These are phyloP conservation scores for Phyllotreta cruciferae DNA, from an alignment of 2,888 invertebrate genomes.

Conservation along the genomic window DNA sequence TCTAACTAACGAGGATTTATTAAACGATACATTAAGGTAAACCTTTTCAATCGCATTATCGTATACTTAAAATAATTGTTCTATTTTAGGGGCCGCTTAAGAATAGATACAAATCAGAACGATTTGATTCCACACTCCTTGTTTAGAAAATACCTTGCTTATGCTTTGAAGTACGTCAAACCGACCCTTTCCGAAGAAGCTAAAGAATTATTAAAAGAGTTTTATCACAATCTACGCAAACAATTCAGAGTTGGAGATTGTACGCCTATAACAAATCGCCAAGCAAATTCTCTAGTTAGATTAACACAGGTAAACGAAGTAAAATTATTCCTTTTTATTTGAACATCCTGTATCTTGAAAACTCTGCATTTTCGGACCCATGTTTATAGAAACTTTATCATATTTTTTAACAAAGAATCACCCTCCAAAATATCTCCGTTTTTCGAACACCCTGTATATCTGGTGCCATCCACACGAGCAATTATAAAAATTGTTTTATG, in stretches of 20 bases:
- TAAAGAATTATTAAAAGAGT: slow-evolving; percentile 73
- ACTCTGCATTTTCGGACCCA: too few species aligned
- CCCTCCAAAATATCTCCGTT: not conserved
- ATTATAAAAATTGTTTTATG: slow-evolving; percentile 1
- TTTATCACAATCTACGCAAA: slow-evolving; percentile 80
- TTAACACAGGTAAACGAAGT: slow-evolving; percentile 70
- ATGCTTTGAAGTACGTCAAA: slow-evolving; percentile 86
- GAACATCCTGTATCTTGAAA: too few species aligned
- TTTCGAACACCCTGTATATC: too few species aligned
- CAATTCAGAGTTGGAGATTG: slow-evolving; percentile 70
- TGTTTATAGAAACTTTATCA: too few species aligned
- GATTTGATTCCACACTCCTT: slow-evolving; percentile 78
- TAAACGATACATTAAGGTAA: slow-evolving; percentile 31
- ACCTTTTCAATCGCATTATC: too few species aligned
- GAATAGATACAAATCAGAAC: slow-evolving; percentile 67
- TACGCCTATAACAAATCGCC: slow-evolving; percentile 86
- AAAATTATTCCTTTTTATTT: not conserved
- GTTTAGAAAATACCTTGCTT: slow-evolving; percentile 90
- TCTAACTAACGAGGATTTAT: slow-evolving; percentile 14
- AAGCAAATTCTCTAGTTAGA: slow-evolving; percentile 87
- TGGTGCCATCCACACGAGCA: too few species aligned
- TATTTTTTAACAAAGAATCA: too few species aligned
- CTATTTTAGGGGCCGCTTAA: slow-evolving; percentile 67
- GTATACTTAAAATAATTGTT: not conserved
- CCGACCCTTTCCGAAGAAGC: slow-evolving; percentile 80